Conservation (phyloP, 2,888 invertebrate species). For the Idaea dimidiata region DNA sequence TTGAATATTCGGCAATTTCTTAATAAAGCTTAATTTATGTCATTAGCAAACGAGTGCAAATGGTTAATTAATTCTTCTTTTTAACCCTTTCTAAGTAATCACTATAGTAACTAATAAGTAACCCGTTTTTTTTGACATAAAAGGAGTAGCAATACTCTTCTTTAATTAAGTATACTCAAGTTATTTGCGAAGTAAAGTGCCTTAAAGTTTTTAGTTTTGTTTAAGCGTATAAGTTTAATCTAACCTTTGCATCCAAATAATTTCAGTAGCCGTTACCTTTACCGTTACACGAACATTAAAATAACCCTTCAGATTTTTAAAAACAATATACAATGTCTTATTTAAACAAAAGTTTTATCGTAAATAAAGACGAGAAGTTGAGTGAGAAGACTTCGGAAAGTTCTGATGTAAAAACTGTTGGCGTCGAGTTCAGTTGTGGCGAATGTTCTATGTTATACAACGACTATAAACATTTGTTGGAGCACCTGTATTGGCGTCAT, state of each 20-base stretch:
- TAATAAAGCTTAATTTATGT: not conserved
- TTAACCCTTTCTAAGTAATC: not conserved
- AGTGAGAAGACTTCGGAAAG: constrained; percentile 37
- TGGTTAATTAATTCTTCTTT: not conserved
- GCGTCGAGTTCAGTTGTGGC: constrained; percentile 43
- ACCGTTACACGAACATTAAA: not conserved
- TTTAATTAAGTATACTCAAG: not conserved
- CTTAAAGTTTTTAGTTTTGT: not conserved
- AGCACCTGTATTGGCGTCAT: constrained; percentile 64
- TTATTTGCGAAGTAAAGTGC: not conserved
- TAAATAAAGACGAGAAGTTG: constrained; percentile 28
- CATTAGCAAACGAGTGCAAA: not conserved
- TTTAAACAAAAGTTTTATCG: constrained; percentile 30
- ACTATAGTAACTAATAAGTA: not conserved
- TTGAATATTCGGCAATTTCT: not conserved
- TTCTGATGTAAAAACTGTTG: constrained; percentile 29
- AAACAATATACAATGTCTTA: constrained; percentile 24
- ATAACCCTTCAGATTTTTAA: constrained; percentile 9
- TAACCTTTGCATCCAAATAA: not conserved
- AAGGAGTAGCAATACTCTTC: not conserved
- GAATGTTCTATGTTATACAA: constrained; percentile 49
- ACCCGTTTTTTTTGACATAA: not conserved
- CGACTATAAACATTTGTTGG: constrained; percentile 53
- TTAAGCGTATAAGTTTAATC: not conserved
- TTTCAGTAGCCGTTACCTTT: not conserved